Percentiles rank a stretch among this genome's conserved stretches.
Evolutionary conservation across 2,113 vertebrate genomes (phyloP).

Genomic region (Rhagologus leucostigma): DNA sequence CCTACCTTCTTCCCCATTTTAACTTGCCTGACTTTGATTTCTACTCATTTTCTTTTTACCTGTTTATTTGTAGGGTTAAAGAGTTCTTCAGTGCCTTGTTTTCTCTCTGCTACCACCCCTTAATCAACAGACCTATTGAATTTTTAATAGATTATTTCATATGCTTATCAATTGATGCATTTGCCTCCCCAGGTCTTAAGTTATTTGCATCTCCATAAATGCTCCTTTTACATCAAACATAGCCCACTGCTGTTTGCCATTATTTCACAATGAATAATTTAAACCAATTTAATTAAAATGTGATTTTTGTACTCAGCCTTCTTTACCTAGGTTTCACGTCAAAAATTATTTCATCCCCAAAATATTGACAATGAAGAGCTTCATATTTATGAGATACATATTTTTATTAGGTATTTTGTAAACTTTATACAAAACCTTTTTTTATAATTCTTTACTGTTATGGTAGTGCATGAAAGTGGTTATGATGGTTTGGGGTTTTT

Average conservation of each 20-base stretch:
- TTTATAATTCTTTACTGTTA: background rate
- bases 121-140: background rate
- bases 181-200: background rate
- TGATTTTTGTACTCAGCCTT: background rate
- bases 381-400: background rate
- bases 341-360: background rate
- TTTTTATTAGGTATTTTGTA: background rate
- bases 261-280: background rate
- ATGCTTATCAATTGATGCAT: background rate
- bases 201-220: background rate
- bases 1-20: background rate
- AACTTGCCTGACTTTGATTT: background rate
- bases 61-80: background rate
- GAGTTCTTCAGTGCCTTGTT: background rate
- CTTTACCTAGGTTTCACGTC: background rate
- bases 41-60: background rate
- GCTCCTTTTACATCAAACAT: background rate
- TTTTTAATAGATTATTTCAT: background rate
- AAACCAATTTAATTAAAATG: background rate
- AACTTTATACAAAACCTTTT: background rate
- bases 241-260: background rate
- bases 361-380: background rate
- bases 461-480: background rate
- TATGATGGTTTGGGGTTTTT: fast-evolving
- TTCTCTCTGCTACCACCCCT: background rate